Conservation (phyloP, 2,113 vertebrate genomes). For the Athene noctua region DNA sequence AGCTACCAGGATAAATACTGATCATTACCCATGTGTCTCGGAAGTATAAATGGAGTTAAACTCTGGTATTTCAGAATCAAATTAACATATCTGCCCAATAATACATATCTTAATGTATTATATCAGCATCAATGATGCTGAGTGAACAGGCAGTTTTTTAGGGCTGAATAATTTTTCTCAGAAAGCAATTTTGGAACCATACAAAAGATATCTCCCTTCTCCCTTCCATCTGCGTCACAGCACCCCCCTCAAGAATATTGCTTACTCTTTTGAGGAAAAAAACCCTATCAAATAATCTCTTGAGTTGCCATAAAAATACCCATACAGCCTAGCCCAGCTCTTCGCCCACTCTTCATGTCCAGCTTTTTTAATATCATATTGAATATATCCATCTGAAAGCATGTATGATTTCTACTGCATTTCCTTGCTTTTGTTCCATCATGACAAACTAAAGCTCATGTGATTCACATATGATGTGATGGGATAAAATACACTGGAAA, state of each 20-base stretch:
- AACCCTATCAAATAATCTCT: background rate
- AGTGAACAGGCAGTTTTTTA: background rate
- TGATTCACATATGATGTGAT: background rate
- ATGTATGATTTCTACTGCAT: background rate
- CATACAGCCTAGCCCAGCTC: background rate
- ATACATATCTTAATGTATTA: rapidly evolving
- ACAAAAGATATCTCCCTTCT: background rate
- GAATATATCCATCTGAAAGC: background rate
- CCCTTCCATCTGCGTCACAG: no score
- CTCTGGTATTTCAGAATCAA: background rate
- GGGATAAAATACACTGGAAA: background rate
- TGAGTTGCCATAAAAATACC: background rate
- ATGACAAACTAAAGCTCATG: background rate
- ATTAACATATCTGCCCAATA: background rate
- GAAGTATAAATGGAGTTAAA: background rate
- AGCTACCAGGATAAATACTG: background rate
- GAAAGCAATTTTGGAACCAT: background rate
- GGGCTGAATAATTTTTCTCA: background rate
- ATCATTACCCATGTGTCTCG: background rate
- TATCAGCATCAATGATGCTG: background rate
- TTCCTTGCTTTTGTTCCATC: background rate
- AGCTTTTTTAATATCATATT: background rate
- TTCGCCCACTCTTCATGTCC: background rate
- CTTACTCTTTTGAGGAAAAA: background rate
- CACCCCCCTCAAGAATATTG: no score